phyloP scores from a whole-genome alignment of 2,888 invertebrate genomes.

The Drosophila niveifrons region DNA sequence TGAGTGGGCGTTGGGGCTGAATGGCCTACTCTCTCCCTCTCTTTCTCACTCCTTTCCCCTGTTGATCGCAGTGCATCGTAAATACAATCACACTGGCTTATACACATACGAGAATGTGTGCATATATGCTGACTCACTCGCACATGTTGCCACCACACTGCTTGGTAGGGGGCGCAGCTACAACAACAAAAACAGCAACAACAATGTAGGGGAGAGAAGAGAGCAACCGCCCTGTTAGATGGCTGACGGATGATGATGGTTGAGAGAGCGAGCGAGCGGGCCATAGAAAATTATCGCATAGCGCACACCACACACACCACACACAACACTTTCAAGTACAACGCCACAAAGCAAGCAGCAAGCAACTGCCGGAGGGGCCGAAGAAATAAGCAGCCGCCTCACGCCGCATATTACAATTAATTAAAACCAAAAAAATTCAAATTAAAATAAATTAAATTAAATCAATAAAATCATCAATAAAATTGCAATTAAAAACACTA shows the following conservation, averaged over 20 bases:
- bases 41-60: conserved; percentile 37
- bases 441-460: conserved; percentile 47
- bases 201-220: conserved; percentile 11
- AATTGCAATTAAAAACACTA: conserved; percentile 51
- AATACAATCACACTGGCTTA: conserved; percentile 13
- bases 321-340: conserved; percentile 75
- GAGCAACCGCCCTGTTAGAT: conserved; percentile 11
- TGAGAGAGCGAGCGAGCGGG: conserved; percentile 50
- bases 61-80: conserved; percentile 43
- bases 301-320: conserved; percentile 52
- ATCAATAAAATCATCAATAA: conserved; percentile 34
- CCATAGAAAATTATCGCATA: conserved; percentile 65
- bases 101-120: conserved; percentile 21
- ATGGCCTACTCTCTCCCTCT: conserved; percentile 23
- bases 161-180: conserved; percentile 45
- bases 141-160: conserved; percentile 65
- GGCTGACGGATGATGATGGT: conserved; percentile 9
- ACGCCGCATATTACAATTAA: conserved; percentile 48
- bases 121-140: conserved; percentile 62
- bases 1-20: conserved; percentile 57
- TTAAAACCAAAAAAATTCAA: conserved; percentile 24
- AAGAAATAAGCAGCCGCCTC: conserved; percentile 50
- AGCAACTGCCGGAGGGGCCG: conserved; percentile 67
- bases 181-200: conserved; percentile 30
- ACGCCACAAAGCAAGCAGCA: conserved; percentile 71